Evolutionary conservation across 2,888 invertebrate genomes (phyloP).

Genomic region (Vandiemenella viatica): DNA sequence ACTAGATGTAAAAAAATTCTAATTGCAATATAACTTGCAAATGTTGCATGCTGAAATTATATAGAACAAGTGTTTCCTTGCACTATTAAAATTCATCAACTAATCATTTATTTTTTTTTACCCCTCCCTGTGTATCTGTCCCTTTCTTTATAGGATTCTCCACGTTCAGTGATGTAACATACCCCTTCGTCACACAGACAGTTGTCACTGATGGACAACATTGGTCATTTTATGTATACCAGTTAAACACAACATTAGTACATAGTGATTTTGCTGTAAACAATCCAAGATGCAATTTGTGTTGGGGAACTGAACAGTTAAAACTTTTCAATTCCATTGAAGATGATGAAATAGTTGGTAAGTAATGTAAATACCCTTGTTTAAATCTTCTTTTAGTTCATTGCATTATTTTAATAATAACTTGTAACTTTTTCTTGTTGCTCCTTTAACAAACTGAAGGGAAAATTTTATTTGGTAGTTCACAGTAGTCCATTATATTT

Average conservation of each 20-base stretch:
- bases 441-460: neutral
- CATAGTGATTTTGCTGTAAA: slow-evolving; percentile 41
- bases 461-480: neutral
- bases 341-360: slow-evolving; percentile 40
- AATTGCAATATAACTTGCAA: no score
- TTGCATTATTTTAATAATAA: neutral
- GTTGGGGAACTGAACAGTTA: slow-evolving; percentile 57
- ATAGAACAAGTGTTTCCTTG: no score
- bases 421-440: neutral
- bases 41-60: no score
- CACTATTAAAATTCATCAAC: no score
- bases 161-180: slow-evolving; percentile 76
- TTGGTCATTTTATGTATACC: slow-evolving; percentile 80
- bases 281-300: slow-evolving; percentile 61
- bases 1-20: no score
- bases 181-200: slow-evolving; percentile 79
- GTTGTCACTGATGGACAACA: slow-evolving; percentile 74
- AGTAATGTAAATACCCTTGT: slow-evolving; percentile 2
- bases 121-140: no score
- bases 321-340: slow-evolving; percentile 60
- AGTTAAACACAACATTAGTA: slow-evolving; percentile 70
- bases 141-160: slow-evolving; percentile 48
- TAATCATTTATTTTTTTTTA: no score
- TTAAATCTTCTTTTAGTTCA: neutral
- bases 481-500: no score